A percentile compares a stretch with the other conserved stretches of the same genome.
Evolutionary conservation across 35 echinoderm and acorn worm genomes (phyloP).

Genomic region (Lytechinus variegatus): DNA sequence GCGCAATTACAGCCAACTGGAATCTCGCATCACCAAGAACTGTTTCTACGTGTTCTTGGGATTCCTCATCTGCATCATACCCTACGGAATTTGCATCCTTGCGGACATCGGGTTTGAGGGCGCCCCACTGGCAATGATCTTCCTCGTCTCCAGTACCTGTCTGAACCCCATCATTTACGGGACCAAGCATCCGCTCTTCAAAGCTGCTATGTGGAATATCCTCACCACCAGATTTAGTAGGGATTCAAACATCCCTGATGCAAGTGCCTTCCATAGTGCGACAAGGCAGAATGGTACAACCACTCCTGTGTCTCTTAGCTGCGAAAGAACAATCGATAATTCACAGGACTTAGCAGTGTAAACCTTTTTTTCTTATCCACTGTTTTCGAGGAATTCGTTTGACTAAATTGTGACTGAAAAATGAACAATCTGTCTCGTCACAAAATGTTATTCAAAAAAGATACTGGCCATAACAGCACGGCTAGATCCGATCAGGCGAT

Average conservation of each 20-base stretch:
- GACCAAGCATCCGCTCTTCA: conserved; percentile 41
- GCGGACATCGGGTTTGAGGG: neutral
- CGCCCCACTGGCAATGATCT: neutral
- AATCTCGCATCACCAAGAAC: conserved; percentile 49
- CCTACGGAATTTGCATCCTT: conserved; percentile 36
- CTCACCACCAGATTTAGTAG: neutral
- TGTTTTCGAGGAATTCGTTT: too few relatives aligned
- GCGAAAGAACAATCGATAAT: neutral
- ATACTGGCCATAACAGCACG: too few relatives aligned
- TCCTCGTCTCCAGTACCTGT: conserved; percentile 13
- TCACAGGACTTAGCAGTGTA: neutral
- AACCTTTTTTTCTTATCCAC: too few relatives aligned
- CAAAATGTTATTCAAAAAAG: too few relatives aligned
- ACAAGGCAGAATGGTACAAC: neutral
- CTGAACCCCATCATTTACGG: conserved; percentile 39
- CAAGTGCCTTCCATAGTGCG: neutral
- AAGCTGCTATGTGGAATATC: neutral
- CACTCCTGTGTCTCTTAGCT: neutral
- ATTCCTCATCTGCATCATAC: conserved; percentile 47
- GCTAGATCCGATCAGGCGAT: too few relatives aligned
- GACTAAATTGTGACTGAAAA: too few relatives aligned
- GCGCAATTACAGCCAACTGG: neutral
- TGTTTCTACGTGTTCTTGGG: conserved; percentile 39
- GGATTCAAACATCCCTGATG: conserved; percentile 22
- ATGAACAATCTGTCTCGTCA: too few relatives aligned